Evolutionary conservation across 2,113 vertebrate genomes (phyloP), one percentile per base, ranked within the genome.

Genomic region (Muscicapa adusta): DNA sequence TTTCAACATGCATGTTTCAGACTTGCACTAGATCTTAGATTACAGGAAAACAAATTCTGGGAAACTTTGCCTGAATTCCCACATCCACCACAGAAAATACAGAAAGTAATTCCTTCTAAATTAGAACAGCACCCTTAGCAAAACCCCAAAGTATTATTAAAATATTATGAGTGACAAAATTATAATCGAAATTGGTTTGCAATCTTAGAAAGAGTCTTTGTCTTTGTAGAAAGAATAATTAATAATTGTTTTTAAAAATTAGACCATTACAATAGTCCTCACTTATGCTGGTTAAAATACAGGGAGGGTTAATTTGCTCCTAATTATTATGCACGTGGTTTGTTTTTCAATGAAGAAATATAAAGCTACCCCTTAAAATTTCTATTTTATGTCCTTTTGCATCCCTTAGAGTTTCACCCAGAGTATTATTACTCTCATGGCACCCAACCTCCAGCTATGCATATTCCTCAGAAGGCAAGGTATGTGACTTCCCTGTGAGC

Each of bases 321-420:
- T 74, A 80, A 67, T 76, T 85, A 33, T 79, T 61, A 62, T 14
- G 26, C 11, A 48, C 61, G 33, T 36, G 8, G 7, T 5, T 85
- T 85, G 11, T 12, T 70, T 72, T 91, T 73, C 54, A 79, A 19
- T 56, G 34, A 53, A 72, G 31, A 88, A 85, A 66, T 22, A 61
- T 33, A 78, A 86, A 93, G 45, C 3, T 57, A 56, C 5, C 24
- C 17, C 57, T 90, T 95, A 95, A 96, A 95, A 96, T 93, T 91
- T 92, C 85, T 90, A 89, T 95, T 45, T 45, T 10, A 20, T 18
- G 20, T 45, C 65, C 81, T 96, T 74, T 33, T 95, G 91, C 54
- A 94, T 85, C 48, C 60, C 75, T 97, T 96, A 91, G 91, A 95
- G 94, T 97, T 97, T 95, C 89, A 88, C 73, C 96, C 92, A 85